These are phyloP conservation scores for Hoplias malabaricus DNA, from an alignment of 2,113 vertebrate genomes.

Conservation along the genomic window DNA sequence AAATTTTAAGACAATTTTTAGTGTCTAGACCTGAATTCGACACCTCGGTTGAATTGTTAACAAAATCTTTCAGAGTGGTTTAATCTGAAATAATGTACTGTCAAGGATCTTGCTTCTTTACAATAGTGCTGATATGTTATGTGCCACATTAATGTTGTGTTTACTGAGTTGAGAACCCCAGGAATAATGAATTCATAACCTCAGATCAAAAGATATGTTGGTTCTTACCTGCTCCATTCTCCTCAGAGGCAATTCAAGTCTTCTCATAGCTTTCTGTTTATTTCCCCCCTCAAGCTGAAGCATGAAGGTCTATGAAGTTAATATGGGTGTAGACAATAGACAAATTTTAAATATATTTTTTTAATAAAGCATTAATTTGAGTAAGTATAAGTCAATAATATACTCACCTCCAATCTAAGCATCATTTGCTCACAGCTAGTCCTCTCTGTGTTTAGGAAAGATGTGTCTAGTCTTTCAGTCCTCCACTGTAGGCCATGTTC, in stretches of 20 bases:
- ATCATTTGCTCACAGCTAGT: slow-evolving; percentile 48
- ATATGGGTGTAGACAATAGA: neutral
- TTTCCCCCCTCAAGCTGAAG: slow-evolving; percentile 58
- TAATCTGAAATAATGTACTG: no score
- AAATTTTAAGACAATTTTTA: neutral
- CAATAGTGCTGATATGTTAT: no score
- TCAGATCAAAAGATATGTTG: neutral
- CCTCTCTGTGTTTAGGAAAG: slow-evolving; percentile 46
- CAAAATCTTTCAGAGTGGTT: no score
- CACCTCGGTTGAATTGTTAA: no score
- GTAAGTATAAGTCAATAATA: neutral
- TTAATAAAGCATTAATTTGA: neutral
- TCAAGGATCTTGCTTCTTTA: no score
- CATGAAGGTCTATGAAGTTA: neutral
- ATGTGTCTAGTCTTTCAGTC: slow-evolving; percentile 47
- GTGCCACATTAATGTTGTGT: no score
- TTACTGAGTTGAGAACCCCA: neutral
- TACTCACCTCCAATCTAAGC: slow-evolving; percentile 55
- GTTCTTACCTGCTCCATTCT: slow-evolving; percentile 37
- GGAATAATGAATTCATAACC: neutral
- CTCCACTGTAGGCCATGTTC: slow-evolving; percentile 51
- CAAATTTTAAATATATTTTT: neutral
- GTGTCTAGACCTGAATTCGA: no score
- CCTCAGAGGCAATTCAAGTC: slow-evolving; percentile 47
- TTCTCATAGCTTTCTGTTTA: slow-evolving; percentile 51